Percentiles rank a stretch among this genome's conserved stretches.
phyloP scores from a whole-genome alignment of 1,140 invertebrate species.

The Periplaneta americana region DNA sequence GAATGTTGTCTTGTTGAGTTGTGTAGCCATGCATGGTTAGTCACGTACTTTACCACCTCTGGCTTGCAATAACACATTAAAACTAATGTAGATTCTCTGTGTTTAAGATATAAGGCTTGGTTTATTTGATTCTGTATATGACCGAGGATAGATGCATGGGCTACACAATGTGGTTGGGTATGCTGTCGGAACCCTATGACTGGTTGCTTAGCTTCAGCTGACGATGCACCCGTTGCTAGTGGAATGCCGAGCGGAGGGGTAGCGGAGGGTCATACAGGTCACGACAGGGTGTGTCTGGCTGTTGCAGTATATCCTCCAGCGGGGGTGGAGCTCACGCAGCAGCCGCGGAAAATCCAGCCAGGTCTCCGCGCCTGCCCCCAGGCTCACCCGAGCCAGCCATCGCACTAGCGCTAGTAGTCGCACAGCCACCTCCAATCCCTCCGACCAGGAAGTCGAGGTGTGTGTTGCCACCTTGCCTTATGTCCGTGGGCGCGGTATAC shows the following conservation, averaged over 20 bases:
- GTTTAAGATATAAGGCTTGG: neutral
- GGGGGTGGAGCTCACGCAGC: slow-evolving; percentile 40
- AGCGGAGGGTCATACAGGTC: neutral
- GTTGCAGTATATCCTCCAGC: slow-evolving; percentile 38
- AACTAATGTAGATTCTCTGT: neutral
- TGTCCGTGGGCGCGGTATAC: slow-evolving; percentile 26
- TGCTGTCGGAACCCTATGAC: neutral
- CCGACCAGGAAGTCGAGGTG: slow-evolving; percentile 24
- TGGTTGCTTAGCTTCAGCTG: too few species aligned
- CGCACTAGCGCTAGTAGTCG: slow-evolving; percentile 9
- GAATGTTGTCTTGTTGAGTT: too few species aligned
- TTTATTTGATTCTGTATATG: neutral
- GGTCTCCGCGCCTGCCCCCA: slow-evolving; percentile 3
- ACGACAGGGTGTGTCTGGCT: slow-evolving; percentile 4
- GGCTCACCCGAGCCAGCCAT: slow-evolving; percentile 9
- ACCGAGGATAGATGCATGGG: neutral
- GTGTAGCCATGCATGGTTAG: neutral
- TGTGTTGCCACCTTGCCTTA: slow-evolving; percentile 35
- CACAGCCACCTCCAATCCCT: slow-evolving; percentile 31
- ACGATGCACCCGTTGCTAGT: neutral
- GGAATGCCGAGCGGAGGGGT: neutral
- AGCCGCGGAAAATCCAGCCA: slow-evolving; percentile 7
- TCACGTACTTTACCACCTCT: too few species aligned
- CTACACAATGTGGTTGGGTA: neutral
- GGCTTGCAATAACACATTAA: neutral